These are phyloP conservation scores for Diplolepis rosae DNA, from an alignment of 2,888 invertebrate species.

Conservation along the genomic window DNA sequence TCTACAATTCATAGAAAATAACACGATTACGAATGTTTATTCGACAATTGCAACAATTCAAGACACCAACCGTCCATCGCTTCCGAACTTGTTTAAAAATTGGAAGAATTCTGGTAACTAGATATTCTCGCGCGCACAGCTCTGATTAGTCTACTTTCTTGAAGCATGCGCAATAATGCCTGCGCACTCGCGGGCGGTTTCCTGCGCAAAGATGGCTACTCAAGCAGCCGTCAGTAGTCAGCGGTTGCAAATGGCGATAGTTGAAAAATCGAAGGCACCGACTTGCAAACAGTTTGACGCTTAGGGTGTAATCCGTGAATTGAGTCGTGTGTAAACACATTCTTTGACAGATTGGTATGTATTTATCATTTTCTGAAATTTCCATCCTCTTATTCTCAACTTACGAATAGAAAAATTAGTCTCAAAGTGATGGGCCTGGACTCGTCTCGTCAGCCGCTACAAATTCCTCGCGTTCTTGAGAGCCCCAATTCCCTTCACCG, in stretches of 20 bases:
- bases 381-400: neutral
- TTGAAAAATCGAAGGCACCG: conserved; percentile 67
- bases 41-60: too few relatives aligned
- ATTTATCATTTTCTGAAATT: conserved; percentile 29
- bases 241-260: conserved; percentile 73
- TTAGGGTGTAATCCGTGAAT: conserved; percentile 50
- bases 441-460: neutral
- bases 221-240: conserved; percentile 51
- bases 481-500: neutral
- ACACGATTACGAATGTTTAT: too few relatives aligned
- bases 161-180: conserved; percentile 33
- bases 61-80: too few relatives aligned
- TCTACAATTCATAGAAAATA: too few relatives aligned
- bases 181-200: conserved; percentile 53
- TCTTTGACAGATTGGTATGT: conserved; percentile 64
- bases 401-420: neutral
- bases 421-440: neutral
- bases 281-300: conserved; percentile 66
- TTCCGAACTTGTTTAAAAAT: too few relatives aligned
- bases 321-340: conserved; percentile 58
- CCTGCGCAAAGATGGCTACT: conserved; percentile 16
- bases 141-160: neutral
- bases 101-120: too few relatives aligned
- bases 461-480: conserved; percentile 3
- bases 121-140: neutral